These are phyloP conservation scores for Lepus townsendii DNA, from an alignment of 2,797 vertebrate species.

Conservation along the genomic window DNA sequence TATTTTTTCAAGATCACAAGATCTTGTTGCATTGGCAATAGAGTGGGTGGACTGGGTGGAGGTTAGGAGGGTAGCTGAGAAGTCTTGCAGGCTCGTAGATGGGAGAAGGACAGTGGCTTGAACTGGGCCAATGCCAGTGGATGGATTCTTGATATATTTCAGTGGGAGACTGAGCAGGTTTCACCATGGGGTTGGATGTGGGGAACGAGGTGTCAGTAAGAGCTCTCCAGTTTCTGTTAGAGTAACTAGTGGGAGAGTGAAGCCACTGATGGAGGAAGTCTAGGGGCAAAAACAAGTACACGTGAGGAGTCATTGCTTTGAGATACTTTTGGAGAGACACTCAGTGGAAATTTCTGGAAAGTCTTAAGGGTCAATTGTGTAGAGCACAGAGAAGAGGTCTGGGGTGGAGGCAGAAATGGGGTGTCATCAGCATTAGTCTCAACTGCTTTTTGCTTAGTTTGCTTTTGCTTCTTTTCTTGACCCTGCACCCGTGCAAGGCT, in stretches of 20 bases:
- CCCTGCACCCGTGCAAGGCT: not conserved
- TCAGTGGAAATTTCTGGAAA: not conserved
- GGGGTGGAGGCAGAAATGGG: not conserved
- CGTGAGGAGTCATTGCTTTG: slow-evolving; percentile 16
- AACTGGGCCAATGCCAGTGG: not conserved
- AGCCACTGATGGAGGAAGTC: not conserved
- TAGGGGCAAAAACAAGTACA: not conserved
- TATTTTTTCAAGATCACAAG: not conserved
- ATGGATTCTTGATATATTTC: not conserved
- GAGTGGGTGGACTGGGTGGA: not conserved
- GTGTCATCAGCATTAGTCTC: not conserved
- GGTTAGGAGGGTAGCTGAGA: not conserved
- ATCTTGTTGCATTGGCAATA: not conserved
- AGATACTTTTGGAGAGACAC: not conserved
- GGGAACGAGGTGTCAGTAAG: not conserved
- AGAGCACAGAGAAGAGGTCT: not conserved
- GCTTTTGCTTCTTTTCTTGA: slow-evolving; percentile 27
- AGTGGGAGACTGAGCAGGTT: not conserved
- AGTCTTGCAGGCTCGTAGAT: not conserved
- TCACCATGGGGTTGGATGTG: not conserved
- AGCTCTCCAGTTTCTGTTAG: slow-evolving; percentile 25
- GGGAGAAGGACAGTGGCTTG: not conserved
- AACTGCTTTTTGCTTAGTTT: not conserved
- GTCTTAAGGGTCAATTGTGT: not conserved
- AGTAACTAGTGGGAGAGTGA: not conserved